Percentiles rank a stretch among this genome's conserved stretches.
Conservation (phyloP, 2,113 vertebrate genomes). For the Rhabdornis inornatus region DNA sequence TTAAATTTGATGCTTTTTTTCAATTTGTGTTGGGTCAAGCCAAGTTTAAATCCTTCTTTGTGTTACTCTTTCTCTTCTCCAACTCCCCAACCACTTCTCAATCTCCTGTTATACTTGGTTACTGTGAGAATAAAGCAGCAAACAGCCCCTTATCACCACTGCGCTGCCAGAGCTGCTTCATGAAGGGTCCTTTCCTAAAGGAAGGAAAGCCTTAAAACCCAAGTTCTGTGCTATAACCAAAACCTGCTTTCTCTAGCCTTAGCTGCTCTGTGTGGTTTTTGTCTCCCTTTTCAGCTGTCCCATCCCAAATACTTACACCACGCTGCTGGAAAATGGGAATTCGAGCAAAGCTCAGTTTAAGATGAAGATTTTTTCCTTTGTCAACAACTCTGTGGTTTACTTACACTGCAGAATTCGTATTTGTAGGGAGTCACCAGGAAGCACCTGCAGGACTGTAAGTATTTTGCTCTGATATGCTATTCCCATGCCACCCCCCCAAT, state of each 20-base stretch:
- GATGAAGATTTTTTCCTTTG: constrained; percentile 83
- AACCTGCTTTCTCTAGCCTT: neutral
- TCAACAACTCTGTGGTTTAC: constrained; percentile 80
- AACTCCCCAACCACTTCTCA: neutral
- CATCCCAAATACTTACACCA: constrained; percentile 70
- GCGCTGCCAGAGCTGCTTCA: neutral
- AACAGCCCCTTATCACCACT: neutral
- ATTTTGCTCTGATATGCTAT: neutral
- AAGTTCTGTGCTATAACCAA: neutral
- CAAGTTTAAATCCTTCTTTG: neutral
- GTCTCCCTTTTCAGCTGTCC: constrained; percentile 77
- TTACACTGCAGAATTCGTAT: constrained; percentile 86
- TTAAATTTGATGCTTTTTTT: neutral
- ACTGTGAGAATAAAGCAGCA: neutral
- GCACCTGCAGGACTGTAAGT: constrained; percentile 81
- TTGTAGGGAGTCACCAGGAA: constrained; percentile 71
- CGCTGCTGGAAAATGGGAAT: constrained; percentile 82
- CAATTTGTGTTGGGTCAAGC: neutral
- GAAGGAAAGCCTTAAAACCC: neutral
- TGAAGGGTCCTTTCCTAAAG: neutral
- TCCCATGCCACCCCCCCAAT: neutral
- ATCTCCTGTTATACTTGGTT: neutral
- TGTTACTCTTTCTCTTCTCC: neutral
- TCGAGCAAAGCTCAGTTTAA: constrained; percentile 81
- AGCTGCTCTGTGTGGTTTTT: neutral